phyloP scores from a whole-genome alignment of 2,113 vertebrate genomes.

The Tragelaphus buxtoni region DNA sequence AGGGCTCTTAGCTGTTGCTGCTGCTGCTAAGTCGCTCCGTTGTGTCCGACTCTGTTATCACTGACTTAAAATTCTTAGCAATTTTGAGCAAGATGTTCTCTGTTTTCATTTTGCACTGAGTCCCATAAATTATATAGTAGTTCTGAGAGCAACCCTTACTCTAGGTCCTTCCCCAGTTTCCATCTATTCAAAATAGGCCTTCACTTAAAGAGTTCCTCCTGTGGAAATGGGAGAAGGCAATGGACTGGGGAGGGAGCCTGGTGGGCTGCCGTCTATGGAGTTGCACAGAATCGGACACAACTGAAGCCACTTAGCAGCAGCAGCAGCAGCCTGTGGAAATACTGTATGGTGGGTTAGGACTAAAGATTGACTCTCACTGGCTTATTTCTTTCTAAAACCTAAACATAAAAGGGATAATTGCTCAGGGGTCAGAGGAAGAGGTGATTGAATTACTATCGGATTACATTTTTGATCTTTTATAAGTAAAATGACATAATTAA shows the following conservation, averaged over 20 bases:
- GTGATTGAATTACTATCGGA: not conserved
- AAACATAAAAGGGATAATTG: not conserved
- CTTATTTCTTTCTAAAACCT: not conserved
- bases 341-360: not conserved
- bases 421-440: not conserved
- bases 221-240: not conserved
- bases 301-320: not conserved
- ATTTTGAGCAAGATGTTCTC: not conserved
- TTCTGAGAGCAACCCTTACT: not conserved
- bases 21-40: too few relatives aligned
- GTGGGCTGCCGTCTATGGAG: too few relatives aligned
- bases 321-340: not conserved
- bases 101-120: not conserved
- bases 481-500: not conserved
- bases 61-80: not conserved
- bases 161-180: not conserved
- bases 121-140: not conserved
- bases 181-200: not conserved
- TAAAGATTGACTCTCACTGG: not conserved
- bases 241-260: not conserved
- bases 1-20: not conserved
- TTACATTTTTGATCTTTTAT: not conserved
- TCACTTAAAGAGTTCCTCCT: not conserved
- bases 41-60: rapidly evolving
- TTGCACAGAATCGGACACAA: rapidly evolving